Percentiles rank a stretch among this genome's conserved stretches.
Conservation (phyloP, 2,797 vertebrate species). For the Stomatorhinus walkeri region DNA sequence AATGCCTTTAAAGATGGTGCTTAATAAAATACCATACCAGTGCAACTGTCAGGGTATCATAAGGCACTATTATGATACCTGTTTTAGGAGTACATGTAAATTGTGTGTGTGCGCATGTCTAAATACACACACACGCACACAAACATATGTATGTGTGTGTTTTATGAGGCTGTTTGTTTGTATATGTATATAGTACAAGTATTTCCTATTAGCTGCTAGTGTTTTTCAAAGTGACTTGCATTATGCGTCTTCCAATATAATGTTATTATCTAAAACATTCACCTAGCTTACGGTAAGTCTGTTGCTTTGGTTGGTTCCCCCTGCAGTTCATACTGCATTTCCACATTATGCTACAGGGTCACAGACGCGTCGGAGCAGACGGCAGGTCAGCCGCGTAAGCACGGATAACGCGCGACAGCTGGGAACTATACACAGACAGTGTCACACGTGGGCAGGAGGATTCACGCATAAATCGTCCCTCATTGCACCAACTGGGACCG, state of each 20-base stretch:
- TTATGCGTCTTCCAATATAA: neutral
- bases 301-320: neutral
- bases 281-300: neutral
- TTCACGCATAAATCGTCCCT: conserved; percentile 17
- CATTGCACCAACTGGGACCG: neutral
- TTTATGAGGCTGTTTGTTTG: neutral
- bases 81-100: neutral
- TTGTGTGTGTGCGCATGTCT: neutral
- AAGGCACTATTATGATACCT: neutral
- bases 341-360: neutral
- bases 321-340: neutral
- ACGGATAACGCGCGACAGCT: neutral
- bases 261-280: neutral
- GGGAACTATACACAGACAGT: conserved; percentile 8
- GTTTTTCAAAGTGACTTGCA: conserved; percentile 5
- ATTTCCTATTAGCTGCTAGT: neutral
- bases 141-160: neutral
- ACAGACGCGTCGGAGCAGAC: neutral
- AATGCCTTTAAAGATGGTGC: neutral
- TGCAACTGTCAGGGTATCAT: neutral
- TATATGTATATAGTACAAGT: neutral
- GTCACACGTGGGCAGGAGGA: conserved; percentile 1
- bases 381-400: neutral
- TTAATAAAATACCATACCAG: neutral
- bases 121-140: neutral